Percentiles rank a stretch among this genome's conserved stretches.
phyloP scores from a whole-genome alignment of 2,888 invertebrate species.

The Eulithis prunata region DNA sequence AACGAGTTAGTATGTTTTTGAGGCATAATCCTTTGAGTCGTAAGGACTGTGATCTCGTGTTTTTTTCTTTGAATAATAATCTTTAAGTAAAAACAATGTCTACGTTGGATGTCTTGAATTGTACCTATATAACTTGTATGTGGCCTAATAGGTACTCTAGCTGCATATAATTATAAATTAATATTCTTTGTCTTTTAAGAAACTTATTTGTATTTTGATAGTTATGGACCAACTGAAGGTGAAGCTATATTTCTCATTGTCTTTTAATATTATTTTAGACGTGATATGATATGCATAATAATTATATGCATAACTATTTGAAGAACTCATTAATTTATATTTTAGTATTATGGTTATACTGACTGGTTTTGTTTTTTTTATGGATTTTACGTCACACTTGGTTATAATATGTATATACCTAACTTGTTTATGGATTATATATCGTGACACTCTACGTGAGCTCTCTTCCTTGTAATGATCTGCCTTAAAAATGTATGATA shows the following conservation, averaged over 20 bases:
- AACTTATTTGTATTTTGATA: too few relatives aligned
- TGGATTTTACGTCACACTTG: too few relatives aligned
- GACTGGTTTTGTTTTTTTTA: too few relatives aligned
- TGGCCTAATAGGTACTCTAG: slow-evolving; percentile 6
- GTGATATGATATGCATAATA: too few relatives aligned
- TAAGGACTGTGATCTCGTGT: slow-evolving; percentile 70
- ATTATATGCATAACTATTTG: too few relatives aligned
- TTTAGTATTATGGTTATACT: too few relatives aligned
- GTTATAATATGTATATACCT: background rate
- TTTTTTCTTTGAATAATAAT: slow-evolving; percentile 52
- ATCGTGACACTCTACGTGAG: slow-evolving; percentile 54
- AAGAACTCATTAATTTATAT: too few relatives aligned
- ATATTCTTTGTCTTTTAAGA: too few relatives aligned
- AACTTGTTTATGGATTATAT: background rate
- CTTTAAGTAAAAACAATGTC: slow-evolving; percentile 63
- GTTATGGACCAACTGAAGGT: too few relatives aligned
- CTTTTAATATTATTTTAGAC: too few relatives aligned
- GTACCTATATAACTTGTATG: background rate
- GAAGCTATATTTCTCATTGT: too few relatives aligned
- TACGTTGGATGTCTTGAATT: slow-evolving; percentile 53
- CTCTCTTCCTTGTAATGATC: slow-evolving; percentile 70
- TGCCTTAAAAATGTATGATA: slow-evolving; percentile 81
- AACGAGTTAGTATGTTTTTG: slow-evolving; percentile 63
- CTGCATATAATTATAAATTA: too few relatives aligned
- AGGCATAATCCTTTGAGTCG: slow-evolving; percentile 43